These are phyloP conservation scores for Pluvialis apricaria DNA, from an alignment of 2,113 vertebrate genomes.

Conservation along the genomic window DNA sequence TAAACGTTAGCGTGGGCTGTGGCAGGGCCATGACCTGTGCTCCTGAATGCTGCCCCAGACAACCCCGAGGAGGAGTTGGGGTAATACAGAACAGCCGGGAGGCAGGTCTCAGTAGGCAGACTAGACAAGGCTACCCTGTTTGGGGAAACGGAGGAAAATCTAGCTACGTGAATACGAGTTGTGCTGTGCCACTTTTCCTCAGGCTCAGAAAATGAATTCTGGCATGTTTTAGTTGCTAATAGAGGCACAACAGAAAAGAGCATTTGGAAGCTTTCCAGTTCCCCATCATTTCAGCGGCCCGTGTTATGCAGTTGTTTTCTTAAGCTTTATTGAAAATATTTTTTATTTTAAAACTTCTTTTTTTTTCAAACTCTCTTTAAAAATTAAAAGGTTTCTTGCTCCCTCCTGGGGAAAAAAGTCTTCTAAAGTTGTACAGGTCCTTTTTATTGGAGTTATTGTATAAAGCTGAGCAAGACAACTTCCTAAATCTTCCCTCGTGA, in stretches of 20 bases:
- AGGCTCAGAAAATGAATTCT: background rate
- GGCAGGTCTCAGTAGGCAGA: background rate
- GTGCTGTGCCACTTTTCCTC: background rate
- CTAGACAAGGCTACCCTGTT: background rate
- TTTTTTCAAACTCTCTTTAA: background rate
- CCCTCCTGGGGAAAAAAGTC: background rate
- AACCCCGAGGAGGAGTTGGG: background rate
- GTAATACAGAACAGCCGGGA: fast-evolving
- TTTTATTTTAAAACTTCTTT: background rate
- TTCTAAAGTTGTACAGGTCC: background rate
- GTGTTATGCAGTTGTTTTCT: background rate
- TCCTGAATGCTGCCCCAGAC: background rate
- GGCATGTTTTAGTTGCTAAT: background rate
- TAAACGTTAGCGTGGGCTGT: fast-evolving
- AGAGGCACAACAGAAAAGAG: background rate
- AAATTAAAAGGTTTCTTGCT: background rate
- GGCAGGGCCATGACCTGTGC: background rate
- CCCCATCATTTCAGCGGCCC: background rate
- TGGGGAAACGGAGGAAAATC: background rate
- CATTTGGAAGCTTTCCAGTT: background rate
- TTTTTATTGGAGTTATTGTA: background rate
- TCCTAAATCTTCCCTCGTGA: background rate
- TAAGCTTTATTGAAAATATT: background rate
- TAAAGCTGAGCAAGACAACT: background rate
- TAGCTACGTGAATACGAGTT: background rate